Conservation (phyloP, 1,140 invertebrate species). For the Micrasema longulum region DNA sequence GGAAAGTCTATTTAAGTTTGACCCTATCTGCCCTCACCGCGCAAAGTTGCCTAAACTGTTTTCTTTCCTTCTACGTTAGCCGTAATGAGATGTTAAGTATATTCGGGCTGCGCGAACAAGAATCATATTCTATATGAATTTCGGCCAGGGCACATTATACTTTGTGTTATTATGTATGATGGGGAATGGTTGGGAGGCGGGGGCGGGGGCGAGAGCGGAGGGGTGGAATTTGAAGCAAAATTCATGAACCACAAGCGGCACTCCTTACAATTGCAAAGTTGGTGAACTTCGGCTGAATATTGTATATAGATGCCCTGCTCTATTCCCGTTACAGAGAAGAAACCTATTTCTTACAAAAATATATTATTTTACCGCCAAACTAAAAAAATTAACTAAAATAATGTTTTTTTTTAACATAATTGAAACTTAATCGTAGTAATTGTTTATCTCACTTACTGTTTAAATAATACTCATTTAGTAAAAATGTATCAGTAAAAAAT, state of each 20-base stretch:
- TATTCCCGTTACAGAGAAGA: slow-evolving; percentile 53
- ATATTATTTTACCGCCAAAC: too few species aligned
- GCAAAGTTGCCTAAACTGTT: slow-evolving; percentile 65
- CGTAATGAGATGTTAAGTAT: slow-evolving; percentile 54
- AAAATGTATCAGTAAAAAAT: too few species aligned
- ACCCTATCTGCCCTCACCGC: slow-evolving; percentile 11
- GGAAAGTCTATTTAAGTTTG: slow-evolving; percentile 38
- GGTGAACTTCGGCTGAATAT: slow-evolving; percentile 57
- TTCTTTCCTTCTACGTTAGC: slow-evolving; percentile 60
- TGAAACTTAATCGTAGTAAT: too few species aligned
- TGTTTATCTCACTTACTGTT: too few species aligned
- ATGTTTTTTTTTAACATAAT: too few species aligned
- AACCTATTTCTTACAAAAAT: too few species aligned
- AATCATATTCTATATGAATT: slow-evolving; percentile 67
- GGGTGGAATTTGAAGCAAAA: slow-evolving; percentile 61
- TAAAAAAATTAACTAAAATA: too few species aligned
- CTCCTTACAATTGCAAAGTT: slow-evolving; percentile 69
- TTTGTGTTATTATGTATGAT: slow-evolving; percentile 64
- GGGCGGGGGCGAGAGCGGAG: slow-evolving; percentile 26
- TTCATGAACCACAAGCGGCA: slow-evolving; percentile 60
- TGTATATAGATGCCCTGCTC: slow-evolving; percentile 53
- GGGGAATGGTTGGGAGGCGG: slow-evolving; percentile 49
- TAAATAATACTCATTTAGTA: too few species aligned
- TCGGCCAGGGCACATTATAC: slow-evolving; percentile 68
- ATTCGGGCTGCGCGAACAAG: slow-evolving; percentile 49